Evolutionary conservation across 2,113 vertebrate species (phyloP).

Genomic region (Climacteris rufus): DNA sequence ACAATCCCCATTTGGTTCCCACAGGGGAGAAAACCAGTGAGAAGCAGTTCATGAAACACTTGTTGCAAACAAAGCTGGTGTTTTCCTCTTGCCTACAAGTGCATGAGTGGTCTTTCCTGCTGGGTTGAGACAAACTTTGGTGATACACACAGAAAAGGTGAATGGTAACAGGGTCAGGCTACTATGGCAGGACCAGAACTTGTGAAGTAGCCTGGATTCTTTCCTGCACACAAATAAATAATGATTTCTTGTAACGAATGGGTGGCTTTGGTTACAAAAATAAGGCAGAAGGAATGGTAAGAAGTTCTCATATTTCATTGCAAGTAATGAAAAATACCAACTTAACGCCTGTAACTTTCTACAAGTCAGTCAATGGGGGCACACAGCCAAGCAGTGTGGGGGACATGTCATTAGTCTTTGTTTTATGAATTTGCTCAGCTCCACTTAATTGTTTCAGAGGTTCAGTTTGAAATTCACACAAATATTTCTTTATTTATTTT

Average conservation of each 20-base stretch:
- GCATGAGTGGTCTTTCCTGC: not conserved
- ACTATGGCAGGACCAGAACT: not conserved
- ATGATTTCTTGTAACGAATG: not conserved
- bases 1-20: not conserved
- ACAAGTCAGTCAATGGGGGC: slow-evolving; percentile 46
- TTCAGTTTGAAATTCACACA: not conserved
- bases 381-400: slow-evolving; percentile 27
- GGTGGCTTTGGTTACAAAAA: not conserved
- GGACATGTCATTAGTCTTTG: slow-evolving; percentile 29
- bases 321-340: slow-evolving; percentile 51
- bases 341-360: slow-evolving; percentile 26
- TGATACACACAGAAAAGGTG: not conserved
- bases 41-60: not conserved
- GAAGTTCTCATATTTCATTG: slow-evolving; percentile 1
- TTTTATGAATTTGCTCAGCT: slow-evolving; percentile 42
- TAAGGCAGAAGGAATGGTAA: not conserved
- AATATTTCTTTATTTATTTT: slow-evolving; percentile 2
- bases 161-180: not conserved
- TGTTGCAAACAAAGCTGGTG: not conserved
- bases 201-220: not conserved
- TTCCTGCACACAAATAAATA: not conserved
- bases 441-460: slow-evolving; percentile 32
- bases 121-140: not conserved
- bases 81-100: not conserved
- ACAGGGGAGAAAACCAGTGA: not conserved